Conservation (phyloP, 2,797 vertebrate genomes). For the Calcarius lapponicus region DNA sequence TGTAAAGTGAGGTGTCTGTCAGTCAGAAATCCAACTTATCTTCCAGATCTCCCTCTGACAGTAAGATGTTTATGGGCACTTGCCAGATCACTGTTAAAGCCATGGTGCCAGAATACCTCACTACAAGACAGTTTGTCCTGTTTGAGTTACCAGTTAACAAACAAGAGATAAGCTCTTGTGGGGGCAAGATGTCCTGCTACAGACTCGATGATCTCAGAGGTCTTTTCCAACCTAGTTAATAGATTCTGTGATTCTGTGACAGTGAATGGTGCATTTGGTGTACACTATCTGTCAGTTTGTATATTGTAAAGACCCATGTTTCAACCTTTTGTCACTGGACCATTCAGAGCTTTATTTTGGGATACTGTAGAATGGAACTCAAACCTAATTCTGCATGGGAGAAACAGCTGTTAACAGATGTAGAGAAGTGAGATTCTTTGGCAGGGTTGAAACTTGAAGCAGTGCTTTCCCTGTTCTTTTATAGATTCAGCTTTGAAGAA, state of each 20-base stretch:
- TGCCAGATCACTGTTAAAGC: neutral
- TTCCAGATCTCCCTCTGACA: neutral
- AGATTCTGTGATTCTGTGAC: neutral
- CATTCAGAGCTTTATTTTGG: neutral
- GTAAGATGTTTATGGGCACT: neutral
- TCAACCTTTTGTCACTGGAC: neutral
- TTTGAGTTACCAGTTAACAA: neutral
- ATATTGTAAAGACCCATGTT: neutral
- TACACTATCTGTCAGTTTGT: neutral
- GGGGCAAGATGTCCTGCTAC: neutral
- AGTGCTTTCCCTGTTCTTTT: neutral
- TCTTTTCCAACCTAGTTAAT: neutral
- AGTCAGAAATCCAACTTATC: neutral
- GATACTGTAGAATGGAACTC: neutral
- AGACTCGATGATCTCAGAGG: neutral
- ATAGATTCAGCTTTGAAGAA: neutral
- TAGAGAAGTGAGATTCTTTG: neutral
- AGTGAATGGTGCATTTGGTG: neutral
- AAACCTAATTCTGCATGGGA: neutral
- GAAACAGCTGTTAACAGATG: neutral
- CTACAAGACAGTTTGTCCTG: neutral
- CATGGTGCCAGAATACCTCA: neutral
- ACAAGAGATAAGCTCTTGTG: neutral
- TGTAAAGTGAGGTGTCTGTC: neutral
- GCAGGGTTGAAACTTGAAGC: neutral